Percentiles rank a stretch among this genome's conserved stretches.
Evolutionary conservation across 2,113 vertebrate genomes (phyloP).

Genomic region (Dromiciops gliroides): DNA sequence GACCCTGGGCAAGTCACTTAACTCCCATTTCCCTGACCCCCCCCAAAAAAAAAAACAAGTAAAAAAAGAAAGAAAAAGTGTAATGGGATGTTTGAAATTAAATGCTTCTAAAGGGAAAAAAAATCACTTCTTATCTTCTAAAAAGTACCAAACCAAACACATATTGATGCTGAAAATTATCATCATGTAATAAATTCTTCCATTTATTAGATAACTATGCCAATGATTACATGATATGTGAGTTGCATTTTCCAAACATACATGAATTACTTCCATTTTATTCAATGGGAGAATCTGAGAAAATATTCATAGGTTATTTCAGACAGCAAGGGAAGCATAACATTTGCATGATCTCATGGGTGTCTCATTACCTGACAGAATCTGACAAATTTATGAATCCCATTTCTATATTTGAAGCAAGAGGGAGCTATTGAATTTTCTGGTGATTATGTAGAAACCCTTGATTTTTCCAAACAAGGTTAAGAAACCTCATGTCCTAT

Average conservation of each 20-base stretch:
- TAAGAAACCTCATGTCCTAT: background rate
- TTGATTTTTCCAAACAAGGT: background rate
- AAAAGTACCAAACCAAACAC: background rate
- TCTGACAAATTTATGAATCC: background rate
- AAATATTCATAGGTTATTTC: background rate
- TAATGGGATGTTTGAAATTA: background rate
- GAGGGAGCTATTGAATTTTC: background rate
- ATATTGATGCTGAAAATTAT: background rate
- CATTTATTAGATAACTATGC: background rate
- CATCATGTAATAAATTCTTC: background rate
- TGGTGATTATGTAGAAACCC: background rate
- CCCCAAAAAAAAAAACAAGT: too few relatives aligned
- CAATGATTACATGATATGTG: background rate
- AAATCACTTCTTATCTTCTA: background rate
- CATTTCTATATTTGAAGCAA: background rate
- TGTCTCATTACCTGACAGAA: background rate
- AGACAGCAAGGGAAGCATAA: background rate
- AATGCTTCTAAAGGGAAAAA: background rate
- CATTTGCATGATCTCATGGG: background rate
- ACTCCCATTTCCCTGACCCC: too few relatives aligned
- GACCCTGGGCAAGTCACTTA: too few relatives aligned
- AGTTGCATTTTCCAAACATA: background rate
- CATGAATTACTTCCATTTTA: background rate
- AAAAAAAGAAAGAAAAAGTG: background rate
- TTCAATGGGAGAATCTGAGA: background rate